Conservation (phyloP, 2,113 vertebrate species). For the Bubo scandiacus region DNA sequence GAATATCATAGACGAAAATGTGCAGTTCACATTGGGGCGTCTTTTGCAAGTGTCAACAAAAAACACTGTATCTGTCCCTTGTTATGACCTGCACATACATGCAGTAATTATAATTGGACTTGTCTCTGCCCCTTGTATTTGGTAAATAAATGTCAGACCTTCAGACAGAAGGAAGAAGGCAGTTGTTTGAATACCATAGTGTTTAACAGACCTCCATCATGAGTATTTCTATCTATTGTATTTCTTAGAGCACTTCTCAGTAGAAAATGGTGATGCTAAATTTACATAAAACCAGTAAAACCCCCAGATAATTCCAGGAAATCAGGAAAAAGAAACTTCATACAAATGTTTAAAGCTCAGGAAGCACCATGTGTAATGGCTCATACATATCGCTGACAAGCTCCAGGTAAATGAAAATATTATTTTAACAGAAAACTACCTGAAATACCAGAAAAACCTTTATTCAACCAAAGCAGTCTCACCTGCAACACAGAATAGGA, state of each 20-base stretch:
- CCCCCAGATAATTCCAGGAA: neutral
- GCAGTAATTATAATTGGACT: neutral
- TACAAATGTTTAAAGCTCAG: neutral
- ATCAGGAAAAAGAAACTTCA: neutral
- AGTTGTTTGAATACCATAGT: neutral
- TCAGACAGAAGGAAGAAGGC: neutral
- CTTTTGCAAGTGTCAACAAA: neutral
- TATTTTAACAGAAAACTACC: neutral
- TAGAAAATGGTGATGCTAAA: neutral
- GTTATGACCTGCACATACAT: neutral
- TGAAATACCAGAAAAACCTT: neutral
- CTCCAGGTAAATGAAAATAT: neutral
- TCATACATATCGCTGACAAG: neutral
- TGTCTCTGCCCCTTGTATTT: neutral
- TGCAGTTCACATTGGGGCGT: neutral
- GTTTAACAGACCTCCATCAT: neutral
- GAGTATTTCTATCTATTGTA: neutral
- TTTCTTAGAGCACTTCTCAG: neutral
- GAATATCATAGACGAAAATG: neutral
- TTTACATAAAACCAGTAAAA: neutral
- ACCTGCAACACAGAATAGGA: neutral
- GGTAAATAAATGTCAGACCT: neutral
- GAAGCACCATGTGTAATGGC: neutral
- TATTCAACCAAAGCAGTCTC: neutral
- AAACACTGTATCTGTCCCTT: neutral